phyloP scores from a whole-genome alignment of 2,113 vertebrate species.

The Pterophyllum scalare region DNA sequence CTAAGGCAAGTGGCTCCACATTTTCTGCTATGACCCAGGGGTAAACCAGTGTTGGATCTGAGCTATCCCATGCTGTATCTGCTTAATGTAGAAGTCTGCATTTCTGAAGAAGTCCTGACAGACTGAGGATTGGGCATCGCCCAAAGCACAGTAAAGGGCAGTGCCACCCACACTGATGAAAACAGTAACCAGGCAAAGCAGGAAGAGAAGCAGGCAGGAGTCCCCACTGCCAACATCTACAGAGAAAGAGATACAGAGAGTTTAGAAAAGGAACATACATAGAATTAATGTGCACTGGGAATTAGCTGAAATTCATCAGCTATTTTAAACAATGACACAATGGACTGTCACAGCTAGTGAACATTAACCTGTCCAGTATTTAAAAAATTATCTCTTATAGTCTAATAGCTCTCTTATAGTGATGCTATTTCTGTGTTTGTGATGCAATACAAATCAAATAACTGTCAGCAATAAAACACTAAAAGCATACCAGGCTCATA shows the following conservation, averaged over 20 bases:
- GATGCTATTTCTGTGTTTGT: not conserved
- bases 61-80: slow-evolving; percentile 86
- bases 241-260: not conserved
- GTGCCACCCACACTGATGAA: slow-evolving; percentile 97
- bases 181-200: slow-evolving; percentile 94
- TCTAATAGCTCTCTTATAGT: not conserved
- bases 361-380: not conserved
- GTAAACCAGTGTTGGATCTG: slow-evolving; percentile 89
- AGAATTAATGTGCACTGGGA: not conserved
- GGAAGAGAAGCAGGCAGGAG: slow-evolving; percentile 92
- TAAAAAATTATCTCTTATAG: not conserved
- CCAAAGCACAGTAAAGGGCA: slow-evolving; percentile 95
- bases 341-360: not conserved
- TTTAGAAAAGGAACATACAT: not conserved
- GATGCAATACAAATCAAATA: not conserved
- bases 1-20: not conserved
- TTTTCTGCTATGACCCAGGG: slow-evolving; percentile 80
- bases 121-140: slow-evolving; percentile 89
- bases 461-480: not conserved
- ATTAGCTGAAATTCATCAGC: not conserved
- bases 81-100: slow-evolving; percentile 92
- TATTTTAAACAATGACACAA: not conserved
- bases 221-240: slow-evolving; percentile 91
- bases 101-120: slow-evolving; percentile 95
- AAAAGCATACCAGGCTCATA: slow-evolving; percentile 87